Percentiles rank a stretch among this genome's conserved stretches.
Conservation (phyloP, 2,888 invertebrate species). For the Protonemura montana region DNA sequence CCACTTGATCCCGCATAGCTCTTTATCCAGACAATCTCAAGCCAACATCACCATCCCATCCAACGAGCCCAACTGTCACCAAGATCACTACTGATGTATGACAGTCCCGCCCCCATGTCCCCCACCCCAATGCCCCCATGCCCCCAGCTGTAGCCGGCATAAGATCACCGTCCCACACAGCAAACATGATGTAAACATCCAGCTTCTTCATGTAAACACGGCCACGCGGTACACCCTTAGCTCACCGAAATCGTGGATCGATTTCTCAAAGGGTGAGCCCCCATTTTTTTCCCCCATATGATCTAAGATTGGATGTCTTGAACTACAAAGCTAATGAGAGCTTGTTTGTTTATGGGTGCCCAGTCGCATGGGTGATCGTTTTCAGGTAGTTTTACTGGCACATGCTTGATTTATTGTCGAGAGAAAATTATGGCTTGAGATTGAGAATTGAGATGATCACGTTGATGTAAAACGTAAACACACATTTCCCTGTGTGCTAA, state of each 20-base stretch:
- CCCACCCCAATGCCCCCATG: not conserved
- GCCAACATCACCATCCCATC: not conserved
- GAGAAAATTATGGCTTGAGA: not conserved
- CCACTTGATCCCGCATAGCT: no score
- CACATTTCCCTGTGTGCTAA: not conserved
- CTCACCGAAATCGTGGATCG: not conserved
- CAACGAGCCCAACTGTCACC: not conserved
- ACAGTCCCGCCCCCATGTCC: not conserved
- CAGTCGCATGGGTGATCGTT: not conserved
- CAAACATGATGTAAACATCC: not conserved
- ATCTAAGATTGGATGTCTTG: not conserved
- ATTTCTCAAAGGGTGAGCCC: not conserved
- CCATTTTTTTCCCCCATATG: not conserved
- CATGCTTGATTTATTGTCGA: not conserved
- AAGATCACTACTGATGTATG: not conserved
- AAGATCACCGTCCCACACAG: not conserved
- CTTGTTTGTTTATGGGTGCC: not conserved
- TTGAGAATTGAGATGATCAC: not conserved
- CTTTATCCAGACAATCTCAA: no score
- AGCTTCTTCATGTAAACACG: not conserved
- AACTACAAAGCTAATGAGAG: not conserved
- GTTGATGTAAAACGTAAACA: not conserved
- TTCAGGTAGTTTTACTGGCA: not conserved
- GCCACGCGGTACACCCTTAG: not conserved
- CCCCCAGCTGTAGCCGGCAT: not conserved